Base-by-base conservation (phyloP, 2,797 vertebrate species). In the Acomys russatus region DNA sequence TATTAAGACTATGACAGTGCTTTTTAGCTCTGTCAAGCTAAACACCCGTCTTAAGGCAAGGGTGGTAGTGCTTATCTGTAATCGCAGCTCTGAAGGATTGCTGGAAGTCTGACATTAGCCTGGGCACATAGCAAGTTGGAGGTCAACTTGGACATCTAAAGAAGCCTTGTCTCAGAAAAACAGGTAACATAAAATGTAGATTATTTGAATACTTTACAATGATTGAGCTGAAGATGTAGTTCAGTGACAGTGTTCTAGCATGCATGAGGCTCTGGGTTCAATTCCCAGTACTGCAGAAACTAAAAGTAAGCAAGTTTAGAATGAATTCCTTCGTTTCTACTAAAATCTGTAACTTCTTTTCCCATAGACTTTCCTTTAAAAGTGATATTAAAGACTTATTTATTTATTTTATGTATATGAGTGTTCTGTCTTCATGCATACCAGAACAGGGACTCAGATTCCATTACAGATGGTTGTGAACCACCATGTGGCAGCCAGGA, bases 1-100 rank as follows among this genome's bases (percentile, higher is more conserved):
- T 90, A 98, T 97, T 98, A 97, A 97, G 92, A 87, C 92, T 74
- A 95, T 33, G 3, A 86, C 77, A 96, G 97, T 54, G 71, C 87
- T 90, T 66, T 78, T 73, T n/a, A n/a, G 74, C 54, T 73, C 51
- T 66, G 85, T 66, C 6, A 87, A 80, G 73, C 64, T 97, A 76
- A 94, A 88, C 23, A 90, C 6, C 3, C 80, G 90, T 79, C 28
- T 95, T 96, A 54, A 90, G 33, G 12, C 59, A n/a, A 35, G 30
- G 25, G 22, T 35, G 9, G 25, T 22, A 30, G 59, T 78, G 14
- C 14, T 49, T n/a, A 11, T 76, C 87, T 90, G 2, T 51, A 66
- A 54, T 49, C 88, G 73, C 44, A 77, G 59, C 12, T n/a, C 59
- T 77, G n/a, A 74, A 88, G 17, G 30, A 89, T 10, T 49, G 0